Evolutionary conservation across 2,113 vertebrate genomes (phyloP).

Genomic region (Boulengeromyrus knoepffleri): DNA sequence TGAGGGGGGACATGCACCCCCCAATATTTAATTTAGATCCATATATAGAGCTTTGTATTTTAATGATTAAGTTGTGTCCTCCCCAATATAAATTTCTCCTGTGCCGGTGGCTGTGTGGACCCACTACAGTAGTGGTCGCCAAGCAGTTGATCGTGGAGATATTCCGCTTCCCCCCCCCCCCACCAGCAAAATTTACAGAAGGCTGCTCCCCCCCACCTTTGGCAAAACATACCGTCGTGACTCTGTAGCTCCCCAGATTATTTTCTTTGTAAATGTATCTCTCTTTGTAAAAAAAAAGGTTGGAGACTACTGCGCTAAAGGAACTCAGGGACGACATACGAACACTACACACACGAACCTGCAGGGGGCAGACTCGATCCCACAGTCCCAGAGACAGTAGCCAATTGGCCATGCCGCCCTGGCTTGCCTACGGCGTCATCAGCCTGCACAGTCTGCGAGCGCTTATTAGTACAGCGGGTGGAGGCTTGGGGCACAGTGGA

Average conservation of each 20-base stretch:
- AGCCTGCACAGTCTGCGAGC: neutral
- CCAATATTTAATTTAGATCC: neutral
- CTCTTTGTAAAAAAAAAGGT: neutral
- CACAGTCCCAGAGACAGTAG: neutral
- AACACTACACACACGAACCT: neutral
- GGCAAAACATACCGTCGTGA: neutral
- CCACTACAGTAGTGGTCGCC: neutral
- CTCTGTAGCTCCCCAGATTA: neutral
- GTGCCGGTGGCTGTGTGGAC: neutral
- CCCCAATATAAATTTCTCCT: neutral
- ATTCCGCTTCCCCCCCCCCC: neutral
- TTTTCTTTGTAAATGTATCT: neutral
- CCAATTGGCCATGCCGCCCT: neutral
- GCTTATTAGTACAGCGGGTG: neutral
- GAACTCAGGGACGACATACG: neutral
- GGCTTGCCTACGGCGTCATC: neutral
- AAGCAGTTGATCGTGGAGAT: neutral
- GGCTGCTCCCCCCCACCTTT: neutral
- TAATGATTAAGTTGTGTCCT: neutral
- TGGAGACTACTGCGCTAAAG: neutral
- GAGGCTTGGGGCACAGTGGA: too few species aligned
- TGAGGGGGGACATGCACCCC: neutral
- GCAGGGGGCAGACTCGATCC: neutral
- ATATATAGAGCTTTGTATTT: neutral
- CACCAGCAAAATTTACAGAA: neutral